Evolutionary conservation across 2,888 invertebrate genomes (phyloP).

Genomic region (Dolichopus griseipennis): DNA sequence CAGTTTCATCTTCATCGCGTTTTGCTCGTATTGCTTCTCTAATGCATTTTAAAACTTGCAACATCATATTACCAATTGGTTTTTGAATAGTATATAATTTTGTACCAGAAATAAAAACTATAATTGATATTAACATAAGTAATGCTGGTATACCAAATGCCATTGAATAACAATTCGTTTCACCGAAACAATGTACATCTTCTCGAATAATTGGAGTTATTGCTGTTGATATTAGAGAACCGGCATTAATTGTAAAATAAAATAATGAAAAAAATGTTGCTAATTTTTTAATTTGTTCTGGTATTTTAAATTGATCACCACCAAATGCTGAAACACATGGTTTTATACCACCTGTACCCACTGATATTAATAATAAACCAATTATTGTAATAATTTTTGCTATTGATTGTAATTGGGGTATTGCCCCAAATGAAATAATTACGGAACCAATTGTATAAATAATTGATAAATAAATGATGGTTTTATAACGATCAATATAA

Average conservation of each 20-base stretch:
- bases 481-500: slow-evolving; percentile 75
- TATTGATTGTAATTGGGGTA: slow-evolving; percentile 54
- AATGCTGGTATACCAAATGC: slow-evolving; percentile 71
- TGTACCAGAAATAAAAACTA: slow-evolving; percentile 61
- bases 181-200: slow-evolving; percentile 56
- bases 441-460: slow-evolving; percentile 79
- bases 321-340: slow-evolving; percentile 76
- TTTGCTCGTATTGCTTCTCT: slow-evolving; percentile 42
- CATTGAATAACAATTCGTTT: slow-evolving; percentile 58
- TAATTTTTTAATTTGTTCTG: slow-evolving; percentile 55
- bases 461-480: slow-evolving; percentile 77
- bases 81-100: slow-evolving; percentile 55
- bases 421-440: slow-evolving; percentile 61
- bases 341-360: slow-evolving; percentile 76
- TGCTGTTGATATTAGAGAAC: slow-evolving; percentile 63
- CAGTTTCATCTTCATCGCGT: slow-evolving; percentile 40
- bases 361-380: slow-evolving; percentile 59
- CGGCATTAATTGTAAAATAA: slow-evolving; percentile 59
- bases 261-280: slow-evolving; percentile 67
- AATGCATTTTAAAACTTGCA: slow-evolving; percentile 56
- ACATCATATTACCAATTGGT: slow-evolving; percentile 60
- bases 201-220: slow-evolving; percentile 65
- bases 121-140: slow-evolving; percentile 60
- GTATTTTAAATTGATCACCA: slow-evolving; percentile 65
- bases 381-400: slow-evolving; percentile 50